Base-by-base conservation (phyloP, 2,888 invertebrate species). In the Drymonia ruficornis region DNA sequence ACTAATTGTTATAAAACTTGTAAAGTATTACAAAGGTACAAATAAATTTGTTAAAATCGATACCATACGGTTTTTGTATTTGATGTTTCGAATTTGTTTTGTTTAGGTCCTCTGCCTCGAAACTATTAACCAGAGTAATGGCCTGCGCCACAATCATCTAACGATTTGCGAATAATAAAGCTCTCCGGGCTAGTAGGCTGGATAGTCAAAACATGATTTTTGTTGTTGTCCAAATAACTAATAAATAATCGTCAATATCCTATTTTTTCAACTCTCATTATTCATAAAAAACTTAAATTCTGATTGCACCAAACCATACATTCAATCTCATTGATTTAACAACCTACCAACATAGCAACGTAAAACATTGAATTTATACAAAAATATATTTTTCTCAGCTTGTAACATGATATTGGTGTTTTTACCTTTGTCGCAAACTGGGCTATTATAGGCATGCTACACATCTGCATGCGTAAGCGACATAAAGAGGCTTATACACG, bases 91-190 rank as follows among this genome's bases (percentile, higher is more conserved):
- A 44, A 13, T 9, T 18, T 53, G 58, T 67, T 69, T 67, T 65
- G 69, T 74, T 31, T 68, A 76, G 74, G 77, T 81, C 80, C 83
- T 84, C 83, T 83, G 86, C 83, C 71, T 23, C 23, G 23, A 23
- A 2, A 23, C 23, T 68, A 78, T 72, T 73, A 78, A 76, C 68
- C 74, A 75, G 11, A 2, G 77, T 67, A 77, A 74, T 72, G 83
- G 23, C 23, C 23, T 88, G 86, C 87, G 87, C 86, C 86, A 83
- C 83, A 70, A 67, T 13, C 5, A 3, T 36, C 4, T 11, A n/a
- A 36, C 2, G 3, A 36, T 36, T 5, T 36, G 13, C 4, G 6
- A 36, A n/a, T 3, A 36, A 36, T 36, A 36, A 31, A 31, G 31
- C 31, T n/a, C 13, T 36, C 3, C 1, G 13, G 36, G 13, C n/a